Evolutionary conservation across 2,888 invertebrate genomes (phyloP), one percentile per base, ranked within the genome.

Genomic region (Xanthorhoe spadicearia): DNA sequence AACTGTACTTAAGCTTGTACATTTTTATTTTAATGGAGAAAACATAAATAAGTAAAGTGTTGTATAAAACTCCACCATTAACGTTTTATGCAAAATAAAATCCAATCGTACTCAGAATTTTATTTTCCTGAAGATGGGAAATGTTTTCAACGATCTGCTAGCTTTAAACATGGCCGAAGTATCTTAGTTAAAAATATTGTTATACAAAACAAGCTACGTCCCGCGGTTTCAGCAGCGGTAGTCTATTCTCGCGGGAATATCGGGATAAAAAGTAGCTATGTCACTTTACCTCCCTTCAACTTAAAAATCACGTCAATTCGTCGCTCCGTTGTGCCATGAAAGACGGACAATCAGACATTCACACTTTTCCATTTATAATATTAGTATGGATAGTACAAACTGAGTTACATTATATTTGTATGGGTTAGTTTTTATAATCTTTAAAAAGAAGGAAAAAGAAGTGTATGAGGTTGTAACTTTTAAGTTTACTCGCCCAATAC

Each of bases 41-140:
- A 60, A 60, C 51, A 60, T 60, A 60, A 64, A 55, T 65, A 60
- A 60, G 49, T 38, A 28, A 58, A 58, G 52, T 58, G 58, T 35
- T 38, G 23, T 38, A 59, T 64, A 64, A 58, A 53, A 58, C 17
- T 51, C 32, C 32, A 15, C 28, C 53, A 19, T 51, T 15, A 48
- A 9, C 35, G 3, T 50, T 64, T 54, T 53, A 53, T 57, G 63
- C 43, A 59, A 59, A 64, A 64, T 55, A 59, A 55, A 57, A 57
- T 50, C 15, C 10, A 23, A 51, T 54, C 58, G 58, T 58, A 52
- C 4, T 15, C 10, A 15, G 28, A 8, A 46, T 64, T 55, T 38
- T 64, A 53, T 50, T 59, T 64, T 49, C 9, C 8, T 18, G 10
- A 17, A 35, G 28, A 18, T n/a, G 10, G 10, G 49, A 53, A 4